These are phyloP conservation scores for Hemitrygon akajei DNA, from an alignment of 2,797 vertebrate genomes.

Conservation along the genomic window DNA sequence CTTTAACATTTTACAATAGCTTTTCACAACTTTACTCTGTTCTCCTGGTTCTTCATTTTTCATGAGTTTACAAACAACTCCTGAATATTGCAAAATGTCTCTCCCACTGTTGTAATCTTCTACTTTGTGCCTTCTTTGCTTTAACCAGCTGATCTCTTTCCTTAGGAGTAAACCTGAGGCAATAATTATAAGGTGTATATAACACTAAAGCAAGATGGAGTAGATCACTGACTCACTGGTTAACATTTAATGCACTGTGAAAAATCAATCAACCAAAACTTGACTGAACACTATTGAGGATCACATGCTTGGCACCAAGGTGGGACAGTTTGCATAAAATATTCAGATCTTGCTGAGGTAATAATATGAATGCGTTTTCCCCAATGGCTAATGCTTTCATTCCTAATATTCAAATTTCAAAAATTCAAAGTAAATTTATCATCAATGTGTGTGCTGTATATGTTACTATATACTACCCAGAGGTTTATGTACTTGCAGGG, in stretches of 20 bases:
- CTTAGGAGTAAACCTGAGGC: neutral
- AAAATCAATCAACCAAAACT: neutral
- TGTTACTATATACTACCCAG: too few relatives aligned
- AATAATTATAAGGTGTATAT: neutral
- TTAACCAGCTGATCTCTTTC: neutral
- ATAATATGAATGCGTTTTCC: neutral
- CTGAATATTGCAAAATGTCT: neutral
- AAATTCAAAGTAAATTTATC: neutral
- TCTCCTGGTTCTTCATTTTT: neutral
- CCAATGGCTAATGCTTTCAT: neutral
- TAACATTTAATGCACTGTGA: neutral
- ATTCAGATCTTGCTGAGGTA: neutral
- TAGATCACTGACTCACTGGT: neutral
- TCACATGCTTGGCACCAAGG: neutral
- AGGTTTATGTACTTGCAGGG: too few relatives aligned
- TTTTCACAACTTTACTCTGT: neutral
- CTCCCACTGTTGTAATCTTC: neutral
- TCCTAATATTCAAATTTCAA: neutral
- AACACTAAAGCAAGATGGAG: neutral
- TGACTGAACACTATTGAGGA: neutral
- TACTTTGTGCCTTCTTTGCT: neutral
- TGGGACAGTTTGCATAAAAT: neutral
- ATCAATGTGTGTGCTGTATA: too few relatives aligned
- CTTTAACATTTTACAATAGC: neutral
- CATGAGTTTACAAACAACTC: neutral